Base-by-base conservation (phyloP, 2,797 vertebrate species). In the Falco cherrug region DNA sequence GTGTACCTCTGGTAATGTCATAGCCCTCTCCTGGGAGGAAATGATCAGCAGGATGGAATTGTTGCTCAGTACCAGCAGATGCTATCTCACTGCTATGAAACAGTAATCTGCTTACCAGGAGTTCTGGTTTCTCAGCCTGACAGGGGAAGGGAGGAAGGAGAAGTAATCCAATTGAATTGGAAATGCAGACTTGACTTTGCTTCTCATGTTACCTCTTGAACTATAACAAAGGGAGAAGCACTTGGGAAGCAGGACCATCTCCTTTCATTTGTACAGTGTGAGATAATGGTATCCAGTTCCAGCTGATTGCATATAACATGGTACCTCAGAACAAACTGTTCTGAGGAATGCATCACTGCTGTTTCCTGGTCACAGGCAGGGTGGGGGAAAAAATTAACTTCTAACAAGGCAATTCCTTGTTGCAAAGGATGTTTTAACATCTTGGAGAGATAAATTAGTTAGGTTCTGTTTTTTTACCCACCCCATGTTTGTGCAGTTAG, bases 21-120 rank as follows among this genome's bases (percentile, higher is more conserved):
- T 87, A 91, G 92, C 82, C 61, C 61, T 67, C 79, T 96, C 75
- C 79, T n/a, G 84, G 92, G 90, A 95, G 84, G 90, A 90, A 93
- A 13, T 0, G 28, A 87, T 89, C 92, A 68, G 92, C 2, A 0
- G 86, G 75, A 80, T 95, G 95, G 96, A 95, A 95, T 93, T 96
- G 96, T 97, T 95, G 92, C 96, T 96, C 53, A 1, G 81, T 85
- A n/a, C 75, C 91, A 92, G 93, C 90, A 96, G 97, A 97, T 97
- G 88, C 74, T 96, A 97, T 94, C 95, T 94, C 59, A 41, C 86
- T 84, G 45, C 93, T 84, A 57, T 86, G 89, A 94, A 87, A 92
- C 11, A 16, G 84, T 93, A 89, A 96, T 95, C 90, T 89, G 80
- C 88, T 92, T 82, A 95, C 79, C 87, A 51, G 91, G 80, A 96